phyloP scores from a whole-genome alignment of 1,140 invertebrate genomes.

The Drosophila melanica region DNA sequence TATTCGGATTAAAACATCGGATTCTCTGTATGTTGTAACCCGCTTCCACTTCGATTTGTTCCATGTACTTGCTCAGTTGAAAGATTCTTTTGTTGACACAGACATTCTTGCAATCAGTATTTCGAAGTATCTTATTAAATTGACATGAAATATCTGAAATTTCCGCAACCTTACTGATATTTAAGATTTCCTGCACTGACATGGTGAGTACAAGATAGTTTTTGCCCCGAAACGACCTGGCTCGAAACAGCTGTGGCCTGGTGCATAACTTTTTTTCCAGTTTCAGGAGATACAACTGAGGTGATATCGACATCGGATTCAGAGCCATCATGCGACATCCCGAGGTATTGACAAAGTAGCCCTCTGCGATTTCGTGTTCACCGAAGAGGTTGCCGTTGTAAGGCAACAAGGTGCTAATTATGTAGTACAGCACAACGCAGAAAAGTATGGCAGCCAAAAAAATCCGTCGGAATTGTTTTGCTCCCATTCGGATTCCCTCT shows the following conservation, averaged over 20 bases:
- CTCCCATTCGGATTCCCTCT: not conserved
- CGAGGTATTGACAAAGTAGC: conserved; percentile 46
- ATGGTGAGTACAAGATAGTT: conserved; percentile 8
- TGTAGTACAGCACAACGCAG: conserved; percentile 18
- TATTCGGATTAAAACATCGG: not conserved
- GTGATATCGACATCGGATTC: conserved; percentile 3
- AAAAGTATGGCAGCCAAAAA: conserved; percentile 5
- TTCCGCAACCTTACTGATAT: not conserved
- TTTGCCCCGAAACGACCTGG: not conserved
- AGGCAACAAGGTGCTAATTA: conserved; percentile 2
- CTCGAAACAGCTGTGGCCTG: not conserved
- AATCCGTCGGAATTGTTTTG: not conserved
- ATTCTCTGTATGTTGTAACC: not conserved
- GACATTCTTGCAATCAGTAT: not conserved
- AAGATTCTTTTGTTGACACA: not conserved
- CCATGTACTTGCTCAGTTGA: not conserved
- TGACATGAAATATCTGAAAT: conserved; percentile 9
- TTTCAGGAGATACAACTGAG: fast-evolving
- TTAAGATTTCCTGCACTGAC: not conserved
- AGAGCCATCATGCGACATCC: conserved; percentile 37
- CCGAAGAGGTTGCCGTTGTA: no score
- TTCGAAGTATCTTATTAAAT: not conserved
- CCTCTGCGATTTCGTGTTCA: not conserved
- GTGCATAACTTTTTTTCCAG: not conserved
- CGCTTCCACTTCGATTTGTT: not conserved